Conservation (phyloP, 2,888 invertebrate species). For the Dorcus hopei region DNA sequence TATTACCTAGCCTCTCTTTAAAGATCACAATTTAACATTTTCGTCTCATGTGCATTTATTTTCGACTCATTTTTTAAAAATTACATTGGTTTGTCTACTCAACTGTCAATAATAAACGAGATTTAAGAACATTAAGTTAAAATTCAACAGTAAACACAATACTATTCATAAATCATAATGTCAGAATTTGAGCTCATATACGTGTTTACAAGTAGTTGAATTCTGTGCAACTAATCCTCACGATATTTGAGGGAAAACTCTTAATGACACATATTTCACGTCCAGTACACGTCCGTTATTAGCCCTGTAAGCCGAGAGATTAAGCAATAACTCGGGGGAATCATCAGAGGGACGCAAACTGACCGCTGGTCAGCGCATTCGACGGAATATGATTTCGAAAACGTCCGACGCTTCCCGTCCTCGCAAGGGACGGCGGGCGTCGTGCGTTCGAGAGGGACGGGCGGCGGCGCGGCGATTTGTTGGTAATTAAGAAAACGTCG, state of each 20-base stretch:
- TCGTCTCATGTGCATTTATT: no score
- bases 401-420: not conserved
- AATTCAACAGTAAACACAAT: no score
- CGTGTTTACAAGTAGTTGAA: not conserved
- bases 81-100: no score
- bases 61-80: no score
- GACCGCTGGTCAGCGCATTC: constrained; percentile 43
- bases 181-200: not conserved
- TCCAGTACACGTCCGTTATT: constrained; percentile 34
- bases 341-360: constrained; percentile 40
- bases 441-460: not conserved
- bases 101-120: no score
- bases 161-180: not conserved
- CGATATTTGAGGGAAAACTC: constrained; percentile 33
- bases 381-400: constrained; percentile 12
- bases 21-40: no score
- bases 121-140: no score
- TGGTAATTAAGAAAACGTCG: constrained; percentile 12
- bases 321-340: constrained; percentile 48
- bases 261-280: constrained; percentile 40
- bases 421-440: not conserved
- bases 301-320: constrained; percentile 47
- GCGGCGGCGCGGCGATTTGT: constrained; percentile 2
- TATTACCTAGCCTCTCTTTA: no score
- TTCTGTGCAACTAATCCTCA: not conserved